phyloP scores from a whole-genome alignment of 2,113 vertebrate genomes.

The Solea senegalensis region DNA sequence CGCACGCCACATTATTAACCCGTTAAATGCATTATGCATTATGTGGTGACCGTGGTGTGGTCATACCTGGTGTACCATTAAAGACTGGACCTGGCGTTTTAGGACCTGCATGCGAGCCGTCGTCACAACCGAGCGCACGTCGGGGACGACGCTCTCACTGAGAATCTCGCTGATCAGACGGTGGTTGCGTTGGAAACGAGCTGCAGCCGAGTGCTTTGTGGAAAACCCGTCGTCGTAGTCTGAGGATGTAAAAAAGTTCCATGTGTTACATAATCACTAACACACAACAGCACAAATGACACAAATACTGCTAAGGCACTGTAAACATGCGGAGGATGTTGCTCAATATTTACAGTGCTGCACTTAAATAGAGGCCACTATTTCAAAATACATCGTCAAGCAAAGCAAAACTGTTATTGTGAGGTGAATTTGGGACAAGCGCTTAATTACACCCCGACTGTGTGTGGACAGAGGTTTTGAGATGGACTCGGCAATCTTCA shows the following conservation, averaged over 20 bases:
- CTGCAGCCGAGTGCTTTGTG: slow-evolving; percentile 94
- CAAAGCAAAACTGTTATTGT: slow-evolving; percentile 30
- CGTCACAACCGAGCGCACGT: slow-evolving; percentile 96
- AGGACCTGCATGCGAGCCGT: slow-evolving; percentile 99
- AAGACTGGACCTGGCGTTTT: slow-evolving; percentile 96
- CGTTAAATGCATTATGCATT: not conserved
- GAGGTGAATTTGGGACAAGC: slow-evolving; percentile 34
- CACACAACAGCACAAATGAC: slow-evolving; percentile 3
- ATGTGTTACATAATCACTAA: not conserved
- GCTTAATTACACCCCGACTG: slow-evolving; percentile 41
- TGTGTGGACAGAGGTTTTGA: slow-evolving; percentile 37
- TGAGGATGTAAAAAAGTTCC: slow-evolving; percentile 63
- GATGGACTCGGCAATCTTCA: slow-evolving; percentile 42
- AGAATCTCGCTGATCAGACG: slow-evolving; percentile 98
- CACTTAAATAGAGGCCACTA: slow-evolving; percentile 48
- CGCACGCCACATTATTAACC: slow-evolving; percentile 1
- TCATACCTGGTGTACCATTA: slow-evolving; percentile 98
- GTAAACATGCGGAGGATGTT: slow-evolving; percentile 33
- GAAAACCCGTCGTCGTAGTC: slow-evolving; percentile 98
- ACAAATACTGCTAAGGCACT: slow-evolving; percentile 15
- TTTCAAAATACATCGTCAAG: slow-evolving; percentile 44
- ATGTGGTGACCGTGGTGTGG: not conserved
- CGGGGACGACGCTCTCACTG: slow-evolving; percentile 96
- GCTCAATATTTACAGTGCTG: slow-evolving; percentile 50
- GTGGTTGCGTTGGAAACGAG: slow-evolving; percentile 98